These are phyloP conservation scores for Serilophus lunatus DNA, from an alignment of 2,113 vertebrate species.

Conservation along the genomic window DNA sequence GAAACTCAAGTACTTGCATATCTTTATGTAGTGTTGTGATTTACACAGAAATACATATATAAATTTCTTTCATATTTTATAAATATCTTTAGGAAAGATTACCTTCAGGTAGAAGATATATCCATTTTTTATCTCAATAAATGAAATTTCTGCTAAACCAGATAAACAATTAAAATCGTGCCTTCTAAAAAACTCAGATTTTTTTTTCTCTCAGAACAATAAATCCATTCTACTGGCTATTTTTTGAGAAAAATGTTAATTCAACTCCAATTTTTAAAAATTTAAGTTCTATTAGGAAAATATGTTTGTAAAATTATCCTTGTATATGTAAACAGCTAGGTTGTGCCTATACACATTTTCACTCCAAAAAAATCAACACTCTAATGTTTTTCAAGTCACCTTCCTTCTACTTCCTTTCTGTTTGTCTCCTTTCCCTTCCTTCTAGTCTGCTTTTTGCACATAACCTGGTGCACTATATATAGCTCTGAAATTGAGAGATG, in stretches of 20 bases:
- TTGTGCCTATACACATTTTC: background rate
- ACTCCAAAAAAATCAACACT: background rate
- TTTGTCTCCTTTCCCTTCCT: background rate
- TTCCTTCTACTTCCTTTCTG: background rate
- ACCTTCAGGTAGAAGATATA: background rate
- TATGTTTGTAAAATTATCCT: background rate
- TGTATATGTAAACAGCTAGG: background rate
- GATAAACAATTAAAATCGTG: background rate
- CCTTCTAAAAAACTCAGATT: background rate
- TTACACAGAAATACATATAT: background rate
- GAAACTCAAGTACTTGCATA: background rate
- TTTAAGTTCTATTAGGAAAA: background rate
- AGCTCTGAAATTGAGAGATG: background rate
- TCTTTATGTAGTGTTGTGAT: background rate
- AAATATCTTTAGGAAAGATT: background rate
- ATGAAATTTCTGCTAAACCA: background rate
- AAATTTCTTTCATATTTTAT: background rate
- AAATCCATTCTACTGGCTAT: background rate
- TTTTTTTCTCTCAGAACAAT: background rate
- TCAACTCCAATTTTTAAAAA: background rate
- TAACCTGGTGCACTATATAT: background rate
- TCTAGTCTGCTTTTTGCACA: background rate
- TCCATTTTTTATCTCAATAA: background rate
- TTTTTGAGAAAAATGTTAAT: background rate
- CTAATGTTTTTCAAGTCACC: fast-evolving